A percentile compares a stretch with the other conserved stretches of the same genome.
phyloP scores from a whole-genome alignment of 1,140 invertebrate species.

The Penaeus indicus region DNA sequence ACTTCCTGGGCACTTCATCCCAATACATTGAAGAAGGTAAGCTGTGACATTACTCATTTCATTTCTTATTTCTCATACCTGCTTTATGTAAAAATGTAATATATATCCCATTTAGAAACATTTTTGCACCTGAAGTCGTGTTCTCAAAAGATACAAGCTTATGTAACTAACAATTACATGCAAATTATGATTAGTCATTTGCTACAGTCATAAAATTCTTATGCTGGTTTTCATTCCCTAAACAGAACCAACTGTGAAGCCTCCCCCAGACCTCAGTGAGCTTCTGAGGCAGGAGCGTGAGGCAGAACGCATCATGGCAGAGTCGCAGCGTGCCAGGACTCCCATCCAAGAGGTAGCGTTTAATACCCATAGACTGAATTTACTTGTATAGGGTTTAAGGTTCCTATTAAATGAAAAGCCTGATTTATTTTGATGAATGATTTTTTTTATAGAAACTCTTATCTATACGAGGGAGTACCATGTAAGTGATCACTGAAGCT shows the following conservation, averaged over 20 bases:
- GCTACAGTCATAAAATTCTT: conserved; percentile 77
- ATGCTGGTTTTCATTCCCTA: conserved; percentile 71
- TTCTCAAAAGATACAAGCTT: not conserved
- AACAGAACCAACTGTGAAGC: conserved; percentile 73
- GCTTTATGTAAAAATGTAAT: not conserved
- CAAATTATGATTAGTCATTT: not conserved
- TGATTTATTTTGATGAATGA: no score
- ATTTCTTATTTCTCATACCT: not conserved
- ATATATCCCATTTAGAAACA: not conserved
- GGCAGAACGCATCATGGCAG: conserved; percentile 71
- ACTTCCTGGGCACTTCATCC: conserved; percentile 81
- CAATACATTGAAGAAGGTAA: conserved; percentile 70
- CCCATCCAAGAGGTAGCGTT: conserved; percentile 32
- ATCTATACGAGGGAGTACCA: no score
- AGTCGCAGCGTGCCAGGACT: conserved; percentile 22
- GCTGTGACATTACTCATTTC: not conserved
- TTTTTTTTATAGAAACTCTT: no score
- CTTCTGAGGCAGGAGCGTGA: conserved; percentile 84
- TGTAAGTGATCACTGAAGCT: not conserved
- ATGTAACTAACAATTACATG: not conserved
- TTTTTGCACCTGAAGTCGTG: not conserved
- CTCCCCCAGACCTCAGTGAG: conserved; percentile 84
- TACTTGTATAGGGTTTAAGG: no score
- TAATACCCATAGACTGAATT: no score
- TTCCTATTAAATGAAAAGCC: no score